Evolutionary conservation across 2,888 invertebrate species (phyloP).

Genomic region (Cybosia mesomella): DNA sequence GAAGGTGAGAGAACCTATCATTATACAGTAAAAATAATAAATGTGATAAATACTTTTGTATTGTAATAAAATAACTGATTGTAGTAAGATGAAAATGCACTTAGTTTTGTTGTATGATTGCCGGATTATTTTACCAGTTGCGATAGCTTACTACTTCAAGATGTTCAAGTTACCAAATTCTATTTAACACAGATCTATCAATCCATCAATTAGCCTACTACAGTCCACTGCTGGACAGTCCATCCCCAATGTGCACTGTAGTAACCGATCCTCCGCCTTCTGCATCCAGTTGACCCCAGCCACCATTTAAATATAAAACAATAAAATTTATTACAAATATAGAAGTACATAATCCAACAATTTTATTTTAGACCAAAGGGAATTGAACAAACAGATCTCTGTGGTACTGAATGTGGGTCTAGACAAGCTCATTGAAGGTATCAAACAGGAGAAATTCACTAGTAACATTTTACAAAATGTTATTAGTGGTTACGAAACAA

Average conservation of each 20-base stretch:
- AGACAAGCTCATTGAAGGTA: constrained; percentile 2
- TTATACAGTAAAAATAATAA: neutral
- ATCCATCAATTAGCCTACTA: neutral
- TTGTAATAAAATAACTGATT: neutral
- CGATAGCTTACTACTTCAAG: no score
- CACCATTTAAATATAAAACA: neutral
- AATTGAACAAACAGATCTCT: constrained; percentile 1
- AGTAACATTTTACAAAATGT: constrained; percentile 51
- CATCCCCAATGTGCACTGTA: neutral
- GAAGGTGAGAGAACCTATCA: constrained; percentile 52
- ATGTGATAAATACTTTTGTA: no score
- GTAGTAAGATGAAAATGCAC: no score
- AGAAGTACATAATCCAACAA: neutral
- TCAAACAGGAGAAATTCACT: constrained; percentile 46
- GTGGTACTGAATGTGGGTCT: constrained; percentile 6
- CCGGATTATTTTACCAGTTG: no score
- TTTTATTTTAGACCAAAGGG: constrained; percentile 14
- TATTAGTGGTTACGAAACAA: constrained; percentile 15
- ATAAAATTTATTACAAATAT: neutral
- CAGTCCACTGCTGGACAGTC: neutral
- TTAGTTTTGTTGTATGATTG: no score
- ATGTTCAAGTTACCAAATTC: no score
- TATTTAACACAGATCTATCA: no score
- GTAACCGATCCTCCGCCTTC: neutral
- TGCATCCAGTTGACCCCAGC: neutral